Evolutionary conservation across 2,797 vertebrate genomes (phyloP), one percentile per base, ranked within the genome.

Genomic region (Otolemur crassicaudatus): DNA sequence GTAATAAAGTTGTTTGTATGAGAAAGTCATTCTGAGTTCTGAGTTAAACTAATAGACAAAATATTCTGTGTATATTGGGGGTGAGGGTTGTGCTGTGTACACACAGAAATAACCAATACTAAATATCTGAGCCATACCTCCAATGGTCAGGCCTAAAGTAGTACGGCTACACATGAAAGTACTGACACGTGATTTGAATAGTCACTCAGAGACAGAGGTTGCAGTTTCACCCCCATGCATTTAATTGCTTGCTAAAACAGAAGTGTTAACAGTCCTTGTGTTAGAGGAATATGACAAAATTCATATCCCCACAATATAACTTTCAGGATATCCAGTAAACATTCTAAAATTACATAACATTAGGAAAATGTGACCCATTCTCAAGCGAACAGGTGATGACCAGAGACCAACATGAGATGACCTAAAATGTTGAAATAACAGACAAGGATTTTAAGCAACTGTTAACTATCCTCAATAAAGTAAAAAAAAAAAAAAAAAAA

Each of bases 1-100:
- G 37, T 96, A 92, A 85, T 67, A 91, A 73, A 92, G 49, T 81
- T 88, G 17, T 85, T 90, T 81, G 60, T 82, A 61, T 80, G 46
- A 89, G 65, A 85, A 92, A 79, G 60, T 25, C 19, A 27, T 65
- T 86, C 65, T 2, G 65, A 87, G 31, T 87, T 90, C 65, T 2
- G 65, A 87, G 31, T 87, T 90, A 87, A 84, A 61, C 69, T 60
- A 40, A 2, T 56, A 31, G 27, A 43, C 31, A 81, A 56, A 43
- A 34, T 77, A 58, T 56, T 77, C 69, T 34, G 6, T 85, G 72
- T 72, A 63, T 67, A 16, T 67, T 67, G 65, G 7, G 65, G 31
- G 31, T 43, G 29, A 11, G 17, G 9, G 61, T 19, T 53, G 14
- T 53, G 31, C 73, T 87, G 23, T 49, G 31, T 60, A 11, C 29